Evolutionary conservation across 2,113 vertebrate species (phyloP).

Genomic region (Stegastes partitus): DNA sequence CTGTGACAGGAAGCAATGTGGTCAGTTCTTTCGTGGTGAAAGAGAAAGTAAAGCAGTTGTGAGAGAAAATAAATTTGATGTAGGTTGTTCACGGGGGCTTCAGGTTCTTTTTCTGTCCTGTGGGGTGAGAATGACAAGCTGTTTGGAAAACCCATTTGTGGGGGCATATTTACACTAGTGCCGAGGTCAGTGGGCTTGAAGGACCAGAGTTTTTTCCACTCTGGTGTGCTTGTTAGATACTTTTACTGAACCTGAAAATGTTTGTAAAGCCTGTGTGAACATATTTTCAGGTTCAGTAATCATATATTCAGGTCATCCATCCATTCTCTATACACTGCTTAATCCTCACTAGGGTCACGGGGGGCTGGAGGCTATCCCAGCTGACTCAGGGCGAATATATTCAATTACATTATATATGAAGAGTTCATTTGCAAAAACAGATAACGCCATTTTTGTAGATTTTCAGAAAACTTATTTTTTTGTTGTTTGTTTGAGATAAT

Average conservation of each 20-base stretch:
- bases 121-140: slow-evolving; percentile 19
- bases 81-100: slow-evolving; percentile 34
- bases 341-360: too few relatives aligned
- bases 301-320: too few relatives aligned
- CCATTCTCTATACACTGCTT: too few relatives aligned
- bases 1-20: slow-evolving; percentile 71
- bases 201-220: neutral
- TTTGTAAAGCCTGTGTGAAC: too few relatives aligned
- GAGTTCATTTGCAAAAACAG: too few relatives aligned
- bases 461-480: too few relatives aligned
- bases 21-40: slow-evolving; percentile 49
- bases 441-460: too few relatives aligned
- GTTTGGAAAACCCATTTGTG: slow-evolving; percentile 51
- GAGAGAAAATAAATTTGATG: neutral
- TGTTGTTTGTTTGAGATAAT: too few relatives aligned
- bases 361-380: too few relatives aligned
- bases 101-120: slow-evolving; percentile 36
- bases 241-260: neutral
- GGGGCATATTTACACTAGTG: slow-evolving; percentile 24
- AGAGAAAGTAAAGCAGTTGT: slow-evolving; percentile 54
- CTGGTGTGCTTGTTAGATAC: neutral
- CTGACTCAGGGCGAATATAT: too few relatives aligned
- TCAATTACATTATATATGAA: too few relatives aligned
- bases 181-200: slow-evolving; percentile 15
- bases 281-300: too few relatives aligned